A percentile compares a stretch with the other conserved stretches of the same genome.
These are phyloP conservation scores for Poeciliopsis occidentalis DNA, from an alignment of 2,113 vertebrate species.

Conservation along the genomic window DNA sequence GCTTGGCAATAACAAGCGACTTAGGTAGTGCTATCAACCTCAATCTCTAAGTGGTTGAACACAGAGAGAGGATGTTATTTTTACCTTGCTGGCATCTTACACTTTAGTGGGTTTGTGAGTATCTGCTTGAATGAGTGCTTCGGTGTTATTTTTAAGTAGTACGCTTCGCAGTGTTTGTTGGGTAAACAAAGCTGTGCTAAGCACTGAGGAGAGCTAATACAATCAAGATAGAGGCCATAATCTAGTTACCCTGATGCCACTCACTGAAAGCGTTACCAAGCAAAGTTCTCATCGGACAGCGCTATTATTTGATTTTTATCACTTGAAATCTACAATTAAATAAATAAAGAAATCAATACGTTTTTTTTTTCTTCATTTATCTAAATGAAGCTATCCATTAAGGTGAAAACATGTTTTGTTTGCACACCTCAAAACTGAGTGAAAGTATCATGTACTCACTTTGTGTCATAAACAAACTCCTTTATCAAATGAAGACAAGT, in stretches of 20 bases:
- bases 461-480: too few relatives aligned
- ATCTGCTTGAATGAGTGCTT: constrained; percentile 52
- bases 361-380: background rate
- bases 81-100: constrained; percentile 61
- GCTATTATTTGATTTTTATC: background rate
- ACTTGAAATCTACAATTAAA: background rate
- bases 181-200: constrained; percentile 28
- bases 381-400: background rate
- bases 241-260: background rate
- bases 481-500: too few relatives aligned
- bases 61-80: constrained; percentile 69
- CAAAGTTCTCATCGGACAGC: background rate
- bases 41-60: constrained; percentile 61
- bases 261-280: background rate
- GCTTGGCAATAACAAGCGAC: constrained; percentile 71
- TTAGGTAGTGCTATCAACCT: constrained; percentile 63
- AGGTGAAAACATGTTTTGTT: background rate
- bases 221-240: background rate
- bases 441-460: too few relatives aligned
- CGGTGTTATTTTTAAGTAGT: constrained; percentile 40
- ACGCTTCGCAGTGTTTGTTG: constrained; percentile 10
- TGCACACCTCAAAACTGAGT: background rate
- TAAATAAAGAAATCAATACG: background rate
- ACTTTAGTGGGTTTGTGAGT: constrained; percentile 67
- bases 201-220: background rate